Percentiles rank a stretch among this genome's conserved stretches.
Evolutionary conservation across 2,113 vertebrate genomes (phyloP).

Genomic region (Saccopteryx leptura): DNA sequence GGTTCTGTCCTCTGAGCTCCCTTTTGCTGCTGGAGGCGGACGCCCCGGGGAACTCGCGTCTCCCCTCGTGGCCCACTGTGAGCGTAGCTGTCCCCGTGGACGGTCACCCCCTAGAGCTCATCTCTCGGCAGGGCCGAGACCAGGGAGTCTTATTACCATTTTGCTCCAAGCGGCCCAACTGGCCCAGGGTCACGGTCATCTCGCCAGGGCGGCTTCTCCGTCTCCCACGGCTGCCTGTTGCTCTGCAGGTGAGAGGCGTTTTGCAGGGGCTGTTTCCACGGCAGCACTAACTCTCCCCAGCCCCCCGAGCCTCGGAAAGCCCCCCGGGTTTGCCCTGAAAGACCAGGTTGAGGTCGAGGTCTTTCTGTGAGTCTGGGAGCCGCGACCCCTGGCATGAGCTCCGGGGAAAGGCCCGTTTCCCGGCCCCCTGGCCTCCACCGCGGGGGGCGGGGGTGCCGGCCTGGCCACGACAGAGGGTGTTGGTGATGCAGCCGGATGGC

Average conservation of each 20-base stretch:
- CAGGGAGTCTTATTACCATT: fast-evolving
- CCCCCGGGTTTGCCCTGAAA: neutral
- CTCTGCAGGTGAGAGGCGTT: neutral
- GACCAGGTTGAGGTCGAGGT: neutral
- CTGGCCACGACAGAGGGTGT: conserved; percentile 65
- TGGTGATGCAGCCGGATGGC: conserved; percentile 76
- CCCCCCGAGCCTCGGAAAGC: neutral
- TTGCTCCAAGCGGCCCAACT: fast-evolving
- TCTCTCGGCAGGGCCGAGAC: fast-evolving
- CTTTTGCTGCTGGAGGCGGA: neutral
- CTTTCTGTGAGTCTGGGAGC: neutral
- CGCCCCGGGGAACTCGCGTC: fast-evolving
- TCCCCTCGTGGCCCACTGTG: fast-evolving
- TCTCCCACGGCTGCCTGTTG: neutral
- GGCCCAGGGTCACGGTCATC: fast-evolving
- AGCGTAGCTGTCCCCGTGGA: fast-evolving
- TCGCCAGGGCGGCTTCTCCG: neutral
- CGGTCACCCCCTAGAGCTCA: fast-evolving
- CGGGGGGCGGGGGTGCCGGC: conserved; percentile 65
- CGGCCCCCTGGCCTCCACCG: fast-evolving
- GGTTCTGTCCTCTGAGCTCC: neutral
- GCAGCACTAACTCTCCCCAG: no score
- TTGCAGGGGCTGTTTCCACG: fast-evolving
- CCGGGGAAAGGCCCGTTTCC: neutral
- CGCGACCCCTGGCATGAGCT: fast-evolving